Conservation (phyloP, 2,113 vertebrate genomes). For the Salminus brasiliensis region DNA sequence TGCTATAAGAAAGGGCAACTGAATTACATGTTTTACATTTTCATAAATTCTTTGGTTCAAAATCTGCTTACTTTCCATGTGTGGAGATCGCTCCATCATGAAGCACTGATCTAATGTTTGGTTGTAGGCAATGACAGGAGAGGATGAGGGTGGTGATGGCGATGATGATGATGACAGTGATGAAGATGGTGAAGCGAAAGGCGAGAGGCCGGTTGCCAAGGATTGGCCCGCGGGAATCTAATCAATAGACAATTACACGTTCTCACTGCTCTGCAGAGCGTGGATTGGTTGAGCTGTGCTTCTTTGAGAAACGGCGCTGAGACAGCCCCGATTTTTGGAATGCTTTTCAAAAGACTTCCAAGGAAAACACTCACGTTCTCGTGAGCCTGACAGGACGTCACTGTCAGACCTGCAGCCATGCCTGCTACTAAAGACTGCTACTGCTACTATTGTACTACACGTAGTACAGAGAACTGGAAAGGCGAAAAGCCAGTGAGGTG, state of each 20-base stretch:
- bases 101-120: too few relatives aligned
- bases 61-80: not conserved
- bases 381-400: not conserved
- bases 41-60: not conserved
- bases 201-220: constrained; percentile 4
- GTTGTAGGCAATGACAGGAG: not conserved
- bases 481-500: not conserved
- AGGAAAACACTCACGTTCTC: not conserved
- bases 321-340: not conserved
- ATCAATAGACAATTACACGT: not conserved
- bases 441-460: not conserved
- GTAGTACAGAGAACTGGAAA: not conserved
- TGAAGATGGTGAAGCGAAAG: not conserved
- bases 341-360: not conserved
- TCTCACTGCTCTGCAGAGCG: not conserved
- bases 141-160: not conserved
- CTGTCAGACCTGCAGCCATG: not conserved
- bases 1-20: too few relatives aligned
- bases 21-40: too few relatives aligned
- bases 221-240: not conserved
- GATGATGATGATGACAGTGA: not conserved
- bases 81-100: too few relatives aligned
- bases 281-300: not conserved
- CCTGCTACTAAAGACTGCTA: not conserved
- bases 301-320: not conserved